A percentile compares a stretch with the other conserved stretches of the same genome.
Conservation (phyloP, 2,797 vertebrate species). For the Xerus rutilus region DNA sequence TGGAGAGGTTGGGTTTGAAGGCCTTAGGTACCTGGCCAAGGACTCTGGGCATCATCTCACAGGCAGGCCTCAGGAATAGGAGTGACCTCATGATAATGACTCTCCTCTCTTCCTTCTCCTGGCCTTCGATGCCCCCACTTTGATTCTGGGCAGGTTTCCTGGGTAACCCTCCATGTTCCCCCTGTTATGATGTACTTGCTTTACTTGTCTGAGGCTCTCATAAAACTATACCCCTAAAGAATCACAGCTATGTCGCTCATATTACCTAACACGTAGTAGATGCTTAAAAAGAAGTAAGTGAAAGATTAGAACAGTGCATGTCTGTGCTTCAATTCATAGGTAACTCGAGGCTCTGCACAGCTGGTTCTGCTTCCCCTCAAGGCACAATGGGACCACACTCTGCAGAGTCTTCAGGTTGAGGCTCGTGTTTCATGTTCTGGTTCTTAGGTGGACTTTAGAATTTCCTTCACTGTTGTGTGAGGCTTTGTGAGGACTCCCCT, state of each 20-base stretch:
- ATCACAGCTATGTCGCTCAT: neutral
- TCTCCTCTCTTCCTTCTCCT: neutral
- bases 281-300: neutral
- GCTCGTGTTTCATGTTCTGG: neutral
- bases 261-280: neutral
- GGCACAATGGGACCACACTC: rapidly evolving
- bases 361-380: neutral
- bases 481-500: neutral
- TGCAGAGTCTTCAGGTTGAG: rapidly evolving
- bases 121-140: neutral
- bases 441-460: neutral
- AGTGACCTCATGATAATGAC: too few species aligned
- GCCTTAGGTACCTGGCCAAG: neutral
- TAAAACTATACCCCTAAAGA: neutral
- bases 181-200: neutral
- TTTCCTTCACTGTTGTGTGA: neutral
- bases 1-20: too few species aligned
- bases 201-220: neutral
- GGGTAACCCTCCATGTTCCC: neutral
- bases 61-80: neutral
- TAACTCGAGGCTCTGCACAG: neutral
- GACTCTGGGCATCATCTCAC: too few species aligned
- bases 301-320: neutral
- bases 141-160: neutral
- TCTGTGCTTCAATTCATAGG: neutral